Evolutionary conservation across 2,113 vertebrate genomes (phyloP).

Genomic region (Xiphorhynchus elegans): DNA sequence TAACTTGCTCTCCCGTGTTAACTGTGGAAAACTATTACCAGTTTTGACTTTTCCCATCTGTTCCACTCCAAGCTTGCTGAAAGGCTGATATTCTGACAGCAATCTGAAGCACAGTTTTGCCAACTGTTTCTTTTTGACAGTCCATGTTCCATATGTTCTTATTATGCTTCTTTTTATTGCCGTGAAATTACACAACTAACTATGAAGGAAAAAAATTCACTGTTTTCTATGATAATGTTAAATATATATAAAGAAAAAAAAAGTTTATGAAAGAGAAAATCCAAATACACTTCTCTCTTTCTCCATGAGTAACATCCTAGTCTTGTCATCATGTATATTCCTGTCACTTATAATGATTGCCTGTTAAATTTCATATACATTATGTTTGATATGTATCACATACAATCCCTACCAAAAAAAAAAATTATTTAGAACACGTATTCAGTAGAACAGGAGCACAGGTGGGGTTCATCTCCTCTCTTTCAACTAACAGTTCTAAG

Average conservation of each 20-base stretch:
- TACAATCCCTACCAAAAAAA: not conserved
- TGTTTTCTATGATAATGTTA: not conserved
- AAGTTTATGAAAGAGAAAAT: not conserved
- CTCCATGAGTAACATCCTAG: not conserved
- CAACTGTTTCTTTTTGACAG: conserved; percentile 53
- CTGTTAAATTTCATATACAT: not conserved
- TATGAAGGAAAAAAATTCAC: not conserved
- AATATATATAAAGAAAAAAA: not conserved
- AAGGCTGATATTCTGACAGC: conserved; percentile 65
- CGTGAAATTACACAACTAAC: not conserved
- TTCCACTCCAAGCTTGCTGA: conserved; percentile 47
- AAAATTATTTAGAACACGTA: not conserved
- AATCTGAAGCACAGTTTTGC: conserved; percentile 33
- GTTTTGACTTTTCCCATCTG: conserved; percentile 71
- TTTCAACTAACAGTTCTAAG: not conserved
- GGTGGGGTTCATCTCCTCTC: not conserved
- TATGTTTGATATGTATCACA: not conserved
- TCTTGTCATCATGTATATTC: not conserved
- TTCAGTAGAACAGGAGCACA: not conserved
- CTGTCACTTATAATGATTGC: not conserved
- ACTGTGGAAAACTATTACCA: conserved; percentile 27
- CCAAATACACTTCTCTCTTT: not conserved
- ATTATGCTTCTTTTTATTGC: conserved; percentile 45
- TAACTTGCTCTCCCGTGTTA: conserved; percentile 19
- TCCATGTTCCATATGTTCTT: conserved; percentile 56